Base-by-base conservation (phyloP, 2,797 vertebrate genomes). In the Ambastaia sidthimunki region DNA sequence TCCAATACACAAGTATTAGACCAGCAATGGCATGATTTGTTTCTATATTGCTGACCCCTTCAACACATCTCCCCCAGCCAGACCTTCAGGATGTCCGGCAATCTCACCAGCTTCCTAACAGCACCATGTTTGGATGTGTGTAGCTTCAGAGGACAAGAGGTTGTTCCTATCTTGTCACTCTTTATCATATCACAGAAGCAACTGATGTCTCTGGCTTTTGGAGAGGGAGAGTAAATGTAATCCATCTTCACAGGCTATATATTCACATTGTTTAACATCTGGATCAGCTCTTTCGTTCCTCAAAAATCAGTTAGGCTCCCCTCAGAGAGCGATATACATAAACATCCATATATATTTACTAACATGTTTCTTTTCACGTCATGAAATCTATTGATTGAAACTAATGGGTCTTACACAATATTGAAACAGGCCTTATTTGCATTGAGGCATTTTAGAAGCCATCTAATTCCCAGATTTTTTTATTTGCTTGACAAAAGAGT, bases 391-490 rank as follows among this genome's bases (percentile, higher is more conserved):
- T 54, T 3, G 3, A n/a, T 34, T 50, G 23, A 28, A 31, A 71
- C 16, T 6, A 28, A 10, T 0, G 37, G 37, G 21, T 15, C 1
- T 75, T 44, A 52, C 37, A 28, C 66, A 25, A 48, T 74, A 70
- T 80, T 77, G 48, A 76, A 81, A 71, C 76, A 25, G 80, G 18
- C 19, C 48, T 73, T 67, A 75, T 68, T 63, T 79, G 28, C 5
- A 81, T 65, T 80, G 18, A 68, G 55, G 62, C 76, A 69, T 80
- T 63, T 68, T 31, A 72, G n/a, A 78, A 75, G 63, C 23, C 47
- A 28, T 80, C 62, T 62, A 60, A 52, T 90, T 90, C 89, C 85
- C 86, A 87, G 71, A 77, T 78, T 71, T 86, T 80, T 89, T 80
- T 73, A 86, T 31, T 44, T 21, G 1, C 44, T 73, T 71, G 60